phyloP scores from a whole-genome alignment of 2,888 invertebrate species.

The Malacosoma neustria region DNA sequence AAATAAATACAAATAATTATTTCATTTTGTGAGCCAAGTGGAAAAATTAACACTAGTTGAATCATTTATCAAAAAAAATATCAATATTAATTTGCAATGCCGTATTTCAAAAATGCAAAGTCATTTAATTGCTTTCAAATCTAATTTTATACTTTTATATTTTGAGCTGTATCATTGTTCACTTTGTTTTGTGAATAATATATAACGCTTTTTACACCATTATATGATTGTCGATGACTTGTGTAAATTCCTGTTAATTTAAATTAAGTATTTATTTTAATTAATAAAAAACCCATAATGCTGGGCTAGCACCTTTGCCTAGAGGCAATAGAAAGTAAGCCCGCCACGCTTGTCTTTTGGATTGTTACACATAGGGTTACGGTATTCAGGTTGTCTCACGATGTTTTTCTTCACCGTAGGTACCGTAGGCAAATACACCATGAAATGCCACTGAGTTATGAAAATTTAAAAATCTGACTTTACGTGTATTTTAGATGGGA shows the following conservation, averaged over 20 bases:
- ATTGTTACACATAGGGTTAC: neutral
- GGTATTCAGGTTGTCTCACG: neutral
- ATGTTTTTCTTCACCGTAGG: too few species aligned
- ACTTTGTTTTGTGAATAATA: slow-evolving; percentile 3
- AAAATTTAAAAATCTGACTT: too few species aligned
- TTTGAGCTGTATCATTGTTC: slow-evolving; percentile 5
- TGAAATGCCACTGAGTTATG: too few species aligned
- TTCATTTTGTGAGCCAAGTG: too few species aligned
- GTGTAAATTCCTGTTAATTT: neutral
- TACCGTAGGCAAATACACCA: too few species aligned
- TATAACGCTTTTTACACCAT: slow-evolving; percentile 2
- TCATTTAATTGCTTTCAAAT: slow-evolving; percentile 1
- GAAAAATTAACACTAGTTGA: too few species aligned
- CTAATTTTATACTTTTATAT: slow-evolving; percentile 2
- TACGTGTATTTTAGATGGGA: too few species aligned
- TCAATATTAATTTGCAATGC: neutral
- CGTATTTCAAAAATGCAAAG: neutral
- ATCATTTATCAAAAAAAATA: too few species aligned
- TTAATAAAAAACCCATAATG: slow-evolving; percentile 1
- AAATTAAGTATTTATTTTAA: neutral
- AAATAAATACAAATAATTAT: too few species aligned
- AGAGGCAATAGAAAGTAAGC: too few species aligned
- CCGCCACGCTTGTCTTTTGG: neutral
- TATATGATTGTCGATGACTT: slow-evolving; percentile 7
- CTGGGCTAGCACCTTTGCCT: too few species aligned